Evolutionary conservation across 2,888 invertebrate species (phyloP).

Genomic region (Andrena chrysosceles): DNA sequence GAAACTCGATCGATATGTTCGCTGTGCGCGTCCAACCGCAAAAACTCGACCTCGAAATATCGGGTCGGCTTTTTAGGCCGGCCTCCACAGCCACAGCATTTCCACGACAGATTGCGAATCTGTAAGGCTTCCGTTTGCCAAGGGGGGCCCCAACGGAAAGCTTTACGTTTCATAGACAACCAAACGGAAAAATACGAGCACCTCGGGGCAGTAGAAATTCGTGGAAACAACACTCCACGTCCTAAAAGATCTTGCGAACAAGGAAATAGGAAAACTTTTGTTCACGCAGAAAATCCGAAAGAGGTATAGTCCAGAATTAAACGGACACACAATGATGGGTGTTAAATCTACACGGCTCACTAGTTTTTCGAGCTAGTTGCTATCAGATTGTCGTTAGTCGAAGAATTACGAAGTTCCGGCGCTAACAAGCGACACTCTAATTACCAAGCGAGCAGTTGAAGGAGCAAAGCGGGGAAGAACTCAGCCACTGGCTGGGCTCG

Average conservation of each 20-base stretch:
- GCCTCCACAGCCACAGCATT: neutral
- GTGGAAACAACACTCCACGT: no score
- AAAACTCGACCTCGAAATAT: conserved; percentile 71
- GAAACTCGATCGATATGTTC: conserved; percentile 68
- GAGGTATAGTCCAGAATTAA: no score
- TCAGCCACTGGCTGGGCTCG: conserved; percentile 20
- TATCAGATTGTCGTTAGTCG: conserved; percentile 6
- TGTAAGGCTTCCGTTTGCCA: conserved; percentile 4
- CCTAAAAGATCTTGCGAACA: no score
- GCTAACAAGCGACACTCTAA: conserved; percentile 46
- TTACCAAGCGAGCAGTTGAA: conserved; percentile 37
- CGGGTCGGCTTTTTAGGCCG: conserved; percentile 62
- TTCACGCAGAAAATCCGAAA: no score
- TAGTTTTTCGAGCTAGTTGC: no score
- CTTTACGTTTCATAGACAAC: neutral
- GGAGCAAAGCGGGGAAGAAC: conserved; percentile 12
- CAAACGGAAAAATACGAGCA: neutral
- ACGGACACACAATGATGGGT: no score
- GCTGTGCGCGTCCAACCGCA: conserved; percentile 71
- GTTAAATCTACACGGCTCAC: no score
- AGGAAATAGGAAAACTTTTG: no score
- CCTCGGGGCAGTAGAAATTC: neutral
- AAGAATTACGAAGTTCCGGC: conserved; percentile 47
- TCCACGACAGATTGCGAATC: conserved; percentile 13
- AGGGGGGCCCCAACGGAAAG: neutral